Evolutionary conservation across 2,113 vertebrate species (phyloP).

Genomic region (Phrynosoma platyrhinos): DNA sequence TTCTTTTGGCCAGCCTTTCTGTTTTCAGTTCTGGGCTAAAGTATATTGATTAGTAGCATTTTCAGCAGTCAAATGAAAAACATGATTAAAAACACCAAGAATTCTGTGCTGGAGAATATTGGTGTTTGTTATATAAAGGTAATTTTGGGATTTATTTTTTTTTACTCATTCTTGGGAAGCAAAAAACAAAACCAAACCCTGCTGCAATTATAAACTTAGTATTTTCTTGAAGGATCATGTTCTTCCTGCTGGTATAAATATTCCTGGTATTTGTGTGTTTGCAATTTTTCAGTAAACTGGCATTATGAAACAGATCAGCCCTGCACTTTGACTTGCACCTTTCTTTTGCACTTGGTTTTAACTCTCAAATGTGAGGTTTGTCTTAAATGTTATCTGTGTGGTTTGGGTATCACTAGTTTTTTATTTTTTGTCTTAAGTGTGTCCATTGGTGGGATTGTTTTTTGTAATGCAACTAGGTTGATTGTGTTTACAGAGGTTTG

Average conservation of each 20-base stretch:
- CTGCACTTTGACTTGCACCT: background rate
- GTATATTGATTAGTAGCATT: background rate
- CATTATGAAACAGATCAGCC: constrained; percentile 1
- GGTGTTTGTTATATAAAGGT: background rate
- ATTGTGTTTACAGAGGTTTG: constrained; percentile 37
- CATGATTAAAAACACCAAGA: too few species aligned
- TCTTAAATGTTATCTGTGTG: background rate
- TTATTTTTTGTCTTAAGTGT: background rate
- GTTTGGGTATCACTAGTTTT: background rate
- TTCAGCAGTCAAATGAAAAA: background rate
- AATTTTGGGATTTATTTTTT: background rate
- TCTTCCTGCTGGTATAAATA: rapidly evolving
- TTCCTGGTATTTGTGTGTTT: constrained; percentile 27
- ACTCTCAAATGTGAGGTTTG: background rate
- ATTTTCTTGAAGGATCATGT: background rate
- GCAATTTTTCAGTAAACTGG: background rate
- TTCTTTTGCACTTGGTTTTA: background rate
- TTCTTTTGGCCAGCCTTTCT: background rate
- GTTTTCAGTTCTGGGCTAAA: background rate
- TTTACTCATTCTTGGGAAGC: background rate
- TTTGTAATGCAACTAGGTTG: constrained; percentile 31
- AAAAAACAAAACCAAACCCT: background rate
- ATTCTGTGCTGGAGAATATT: too few species aligned
- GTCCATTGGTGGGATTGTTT: constrained; percentile 17
- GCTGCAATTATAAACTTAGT: background rate